phyloP scores from a whole-genome alignment of 2,113 vertebrate species.

The Campylomormyrus tamandua region DNA sequence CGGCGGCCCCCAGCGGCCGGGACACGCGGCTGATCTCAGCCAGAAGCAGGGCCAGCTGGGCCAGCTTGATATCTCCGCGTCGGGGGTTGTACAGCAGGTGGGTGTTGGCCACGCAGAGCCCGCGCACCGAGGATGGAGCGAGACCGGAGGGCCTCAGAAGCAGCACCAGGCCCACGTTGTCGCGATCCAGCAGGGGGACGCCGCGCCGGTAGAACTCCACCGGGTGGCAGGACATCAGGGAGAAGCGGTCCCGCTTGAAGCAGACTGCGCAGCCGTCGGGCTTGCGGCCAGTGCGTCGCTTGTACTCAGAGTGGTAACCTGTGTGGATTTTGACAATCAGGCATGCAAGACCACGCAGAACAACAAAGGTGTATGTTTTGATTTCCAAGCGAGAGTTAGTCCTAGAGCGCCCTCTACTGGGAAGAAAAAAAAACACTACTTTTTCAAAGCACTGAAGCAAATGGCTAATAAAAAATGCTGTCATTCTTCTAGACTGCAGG shows the following conservation, averaged over 20 bases:
- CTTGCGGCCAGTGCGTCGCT: constrained; percentile 84
- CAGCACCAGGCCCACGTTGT: constrained; percentile 88
- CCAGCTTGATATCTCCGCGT: constrained; percentile 89
- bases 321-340: constrained; percentile 4
- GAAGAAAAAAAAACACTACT: neutral
- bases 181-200: constrained; percentile 80
- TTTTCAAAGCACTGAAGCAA: neutral
- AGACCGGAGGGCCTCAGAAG: constrained; percentile 61
- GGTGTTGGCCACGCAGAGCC: constrained; percentile 85
- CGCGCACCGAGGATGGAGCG: neutral
- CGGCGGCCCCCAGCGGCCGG: constrained; percentile 58
- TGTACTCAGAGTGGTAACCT: constrained; percentile 93
- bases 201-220: constrained; percentile 79
- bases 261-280: constrained; percentile 84
- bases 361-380: neutral
- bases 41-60: constrained; percentile 86
- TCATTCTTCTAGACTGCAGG: neutral
- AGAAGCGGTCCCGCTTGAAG: constrained; percentile 80
- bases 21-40: constrained; percentile 78
- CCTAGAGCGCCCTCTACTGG: neutral
- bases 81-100: constrained; percentile 92
- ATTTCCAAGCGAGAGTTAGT: neutral
- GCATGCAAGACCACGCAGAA: neutral
- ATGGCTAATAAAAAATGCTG: neutral
- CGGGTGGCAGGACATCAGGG: constrained; percentile 71